Base-by-base conservation (phyloP, 2,888 invertebrate genomes). In the Scaptomyza polygonia region DNA sequence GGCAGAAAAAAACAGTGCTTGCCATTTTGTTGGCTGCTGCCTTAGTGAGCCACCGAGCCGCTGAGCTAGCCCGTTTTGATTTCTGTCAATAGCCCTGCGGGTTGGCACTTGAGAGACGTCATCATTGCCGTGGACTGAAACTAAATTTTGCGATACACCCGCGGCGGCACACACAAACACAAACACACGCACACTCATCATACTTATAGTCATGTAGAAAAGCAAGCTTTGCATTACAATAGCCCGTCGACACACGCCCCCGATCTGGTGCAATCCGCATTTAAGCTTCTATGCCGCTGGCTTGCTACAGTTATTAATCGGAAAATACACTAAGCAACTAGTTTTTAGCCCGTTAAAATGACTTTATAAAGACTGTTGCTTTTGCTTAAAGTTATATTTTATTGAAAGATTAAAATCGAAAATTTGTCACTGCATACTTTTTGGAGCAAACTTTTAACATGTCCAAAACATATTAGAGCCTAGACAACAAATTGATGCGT, bases 81-180 rank as follows among this genome's bases (percentile, higher is more conserved):
- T 88, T 83, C 79, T 61, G 86, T 86, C 83, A 88, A 88, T 86
- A 86, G 86, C 73, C 86, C 82, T 86, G 70, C 80, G 81, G 86
- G 73, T 70, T 56, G 82, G 63, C 88, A 80, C 86, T 85, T 88
- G 84, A 85, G 72, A 67, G 73, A 64, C 84, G 56, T 75, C 75
- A 67, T 68, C 66, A 57, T 62, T 47, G 82, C 56, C 79, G 62
- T 79, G 72, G 51, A 72, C 49, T 66, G 81, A 84, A 83, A 77
- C 77, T 86, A 75, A 86, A 88, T 83, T 86, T 83, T 77, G 80
- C 72, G 83, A 69, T 73, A 40, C 63, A 69, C 86, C 59, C 34
- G 67, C 57, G 73, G 82, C 65, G 52, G 29, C 57, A 25, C 45
- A 16, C 58, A 55, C 53, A 21, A 49, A 12, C 8, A 27, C 12